Evolutionary conservation across 2,113 vertebrate species (phyloP).

Genomic region (Brachypteracias leptosomus): DNA sequence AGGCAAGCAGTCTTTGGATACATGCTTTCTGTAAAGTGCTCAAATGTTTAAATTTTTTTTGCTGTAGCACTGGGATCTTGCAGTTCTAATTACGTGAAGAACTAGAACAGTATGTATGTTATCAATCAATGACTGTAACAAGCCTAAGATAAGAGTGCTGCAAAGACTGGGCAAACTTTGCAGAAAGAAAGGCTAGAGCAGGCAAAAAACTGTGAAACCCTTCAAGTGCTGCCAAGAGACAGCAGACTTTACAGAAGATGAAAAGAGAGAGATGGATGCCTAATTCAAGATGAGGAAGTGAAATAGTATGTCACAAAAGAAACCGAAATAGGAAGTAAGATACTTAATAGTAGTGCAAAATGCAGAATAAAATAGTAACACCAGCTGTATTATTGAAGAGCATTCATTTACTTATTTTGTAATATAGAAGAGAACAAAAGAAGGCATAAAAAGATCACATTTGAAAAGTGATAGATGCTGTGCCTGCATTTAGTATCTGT

Average conservation of each 20-base stretch:
- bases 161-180: neutral
- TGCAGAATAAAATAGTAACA: neutral
- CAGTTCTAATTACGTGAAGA: neutral
- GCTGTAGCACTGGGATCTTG: neutral
- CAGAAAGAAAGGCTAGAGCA: neutral
- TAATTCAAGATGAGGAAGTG: neutral
- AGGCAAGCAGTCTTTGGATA: neutral
- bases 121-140: neutral
- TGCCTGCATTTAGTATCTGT: neutral
- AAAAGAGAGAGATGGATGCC: neutral
- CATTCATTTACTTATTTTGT: neutral
- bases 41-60: neutral
- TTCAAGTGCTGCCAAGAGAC: constrained; percentile 28
- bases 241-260: neutral
- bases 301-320: neutral
- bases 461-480: neutral
- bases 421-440: neutral
- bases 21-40: neutral
- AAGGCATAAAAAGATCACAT: neutral
- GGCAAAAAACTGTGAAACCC: constrained; percentile 4
- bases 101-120: neutral
- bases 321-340: neutral
- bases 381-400: neutral
- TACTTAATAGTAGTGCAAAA: neutral
- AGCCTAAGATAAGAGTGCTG: neutral